Evolutionary conservation across 1,140 invertebrate genomes (phyloP).

Genomic region (Phymorhynchus buccinoides): DNA sequence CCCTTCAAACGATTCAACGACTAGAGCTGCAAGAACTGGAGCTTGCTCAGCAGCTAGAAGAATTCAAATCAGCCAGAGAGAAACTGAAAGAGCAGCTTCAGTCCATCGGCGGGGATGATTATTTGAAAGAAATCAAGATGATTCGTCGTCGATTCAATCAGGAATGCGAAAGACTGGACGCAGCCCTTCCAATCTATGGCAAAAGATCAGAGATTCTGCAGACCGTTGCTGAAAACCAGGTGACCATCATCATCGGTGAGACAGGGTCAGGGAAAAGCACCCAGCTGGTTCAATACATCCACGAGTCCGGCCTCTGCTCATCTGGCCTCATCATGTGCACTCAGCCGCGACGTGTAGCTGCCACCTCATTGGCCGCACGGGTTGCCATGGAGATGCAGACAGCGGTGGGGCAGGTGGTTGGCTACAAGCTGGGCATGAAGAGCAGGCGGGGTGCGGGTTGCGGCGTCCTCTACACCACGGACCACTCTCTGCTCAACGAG

Average conservation of each 20-base stretch:
- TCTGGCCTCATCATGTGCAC: constrained; percentile 84
- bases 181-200: constrained; percentile 66
- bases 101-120: background rate
- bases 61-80: background rate
- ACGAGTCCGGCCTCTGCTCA: constrained; percentile 70
- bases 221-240: constrained; percentile 58
- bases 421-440: constrained; percentile 77
- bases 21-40: background rate
- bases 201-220: constrained; percentile 58
- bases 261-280: constrained; percentile 90
- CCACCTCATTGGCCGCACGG: constrained; percentile 63
- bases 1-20: background rate
- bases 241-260: constrained; percentile 90
- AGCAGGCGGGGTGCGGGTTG: constrained; percentile 66
- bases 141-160: constrained; percentile 38
- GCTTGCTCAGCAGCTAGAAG: background rate
- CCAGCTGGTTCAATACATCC: constrained; percentile 67
- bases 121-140: background rate
- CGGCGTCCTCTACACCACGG: constrained; percentile 97
- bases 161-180: constrained; percentile 56
- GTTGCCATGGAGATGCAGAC: constrained; percentile 66
- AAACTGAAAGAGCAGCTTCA: background rate
- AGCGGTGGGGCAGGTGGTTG: constrained; percentile 62
- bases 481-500: constrained; percentile 96
- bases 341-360: constrained; percentile 70